A percentile compares a stretch with the other conserved stretches of the same genome.
phyloP scores from a whole-genome alignment of 2,797 vertebrate species.

The Acanthopagrus latus region DNA sequence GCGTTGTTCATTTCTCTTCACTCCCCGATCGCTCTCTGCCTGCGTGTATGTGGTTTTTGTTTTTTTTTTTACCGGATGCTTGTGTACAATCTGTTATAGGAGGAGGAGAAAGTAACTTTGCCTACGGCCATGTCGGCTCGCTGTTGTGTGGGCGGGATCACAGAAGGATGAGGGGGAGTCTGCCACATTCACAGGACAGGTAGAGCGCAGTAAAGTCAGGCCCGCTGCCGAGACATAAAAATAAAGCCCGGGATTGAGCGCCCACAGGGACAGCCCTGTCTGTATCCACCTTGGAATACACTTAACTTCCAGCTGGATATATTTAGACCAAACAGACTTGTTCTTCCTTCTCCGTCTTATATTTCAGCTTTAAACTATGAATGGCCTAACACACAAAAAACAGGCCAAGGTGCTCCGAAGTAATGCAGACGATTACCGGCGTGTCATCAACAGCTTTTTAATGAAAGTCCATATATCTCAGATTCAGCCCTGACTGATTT shows the following conservation, averaged over 20 bases:
- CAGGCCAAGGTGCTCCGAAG: background rate
- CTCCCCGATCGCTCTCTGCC: background rate
- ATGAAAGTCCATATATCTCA: slow-evolving; percentile 4
- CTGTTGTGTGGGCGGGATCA: slow-evolving; percentile 69
- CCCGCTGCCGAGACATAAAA: slow-evolving; percentile 61
- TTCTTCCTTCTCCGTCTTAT: slow-evolving; percentile 33
- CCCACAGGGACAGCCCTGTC: slow-evolving; percentile 58
- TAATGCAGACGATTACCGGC: background rate
- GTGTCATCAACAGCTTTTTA: background rate
- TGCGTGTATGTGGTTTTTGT: background rate
- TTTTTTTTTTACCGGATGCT: background rate
- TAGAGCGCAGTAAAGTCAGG: slow-evolving; percentile 68
- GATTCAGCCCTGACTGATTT: slow-evolving; percentile 1
- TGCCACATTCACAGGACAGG: slow-evolving; percentile 71
- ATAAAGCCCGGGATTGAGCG: slow-evolving; percentile 57
- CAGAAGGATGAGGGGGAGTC: slow-evolving; percentile 67
- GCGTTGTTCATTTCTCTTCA: slow-evolving; percentile 11
- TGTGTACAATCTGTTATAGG: slow-evolving; percentile 39
- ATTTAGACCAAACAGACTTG: slow-evolving; percentile 62
- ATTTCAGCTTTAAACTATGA: slow-evolving; percentile 48
- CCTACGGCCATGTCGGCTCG: slow-evolving; percentile 69
- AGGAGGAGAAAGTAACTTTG: slow-evolving; percentile 62
- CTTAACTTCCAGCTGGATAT: slow-evolving; percentile 61
- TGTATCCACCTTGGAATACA: slow-evolving; percentile 64
- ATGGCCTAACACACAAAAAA: slow-evolving; percentile 38